These are phyloP conservation scores for Stictocephala bisonia DNA, from an alignment of 2,888 invertebrate species.

Conservation along the genomic window DNA sequence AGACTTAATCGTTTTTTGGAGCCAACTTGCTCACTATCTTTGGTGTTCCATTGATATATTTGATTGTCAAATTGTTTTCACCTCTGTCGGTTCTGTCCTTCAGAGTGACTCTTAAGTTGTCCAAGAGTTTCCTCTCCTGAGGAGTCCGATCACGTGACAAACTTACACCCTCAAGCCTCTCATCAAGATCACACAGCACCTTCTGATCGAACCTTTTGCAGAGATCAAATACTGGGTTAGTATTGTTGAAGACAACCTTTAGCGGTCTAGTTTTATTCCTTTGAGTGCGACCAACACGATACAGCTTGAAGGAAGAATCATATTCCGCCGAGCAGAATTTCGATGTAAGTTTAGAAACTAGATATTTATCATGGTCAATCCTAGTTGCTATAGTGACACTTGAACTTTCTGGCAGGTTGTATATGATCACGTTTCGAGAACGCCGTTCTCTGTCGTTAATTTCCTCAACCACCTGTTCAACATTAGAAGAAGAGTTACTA, in stretches of 20 bases:
- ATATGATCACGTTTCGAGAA: background rate
- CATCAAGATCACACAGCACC: too few species aligned
- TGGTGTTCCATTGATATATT: background rate
- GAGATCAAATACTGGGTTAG: background rate
- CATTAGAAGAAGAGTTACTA: background rate
- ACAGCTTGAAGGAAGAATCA: background rate
- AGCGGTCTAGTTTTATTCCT: background rate
- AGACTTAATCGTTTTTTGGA: constrained; percentile 10
- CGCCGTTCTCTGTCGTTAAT: background rate
- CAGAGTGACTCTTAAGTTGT: background rate
- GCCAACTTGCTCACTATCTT: background rate
- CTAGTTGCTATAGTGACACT: background rate
- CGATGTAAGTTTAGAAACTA: background rate
- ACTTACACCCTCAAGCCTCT: too few species aligned
- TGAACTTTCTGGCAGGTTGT: constrained; percentile 1
- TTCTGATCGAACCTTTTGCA: background rate
- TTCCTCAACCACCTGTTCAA: background rate
- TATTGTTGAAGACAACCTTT: background rate
- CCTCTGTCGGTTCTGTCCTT: background rate
- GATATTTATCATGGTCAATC: background rate
- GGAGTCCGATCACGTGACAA: too few species aligned
- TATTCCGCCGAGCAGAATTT: background rate
- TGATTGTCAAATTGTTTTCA: too few species aligned
- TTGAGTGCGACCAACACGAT: background rate
- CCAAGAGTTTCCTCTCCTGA: too few species aligned